Conservation (phyloP, 2,888 invertebrate genomes). For the Blera fallax region DNA sequence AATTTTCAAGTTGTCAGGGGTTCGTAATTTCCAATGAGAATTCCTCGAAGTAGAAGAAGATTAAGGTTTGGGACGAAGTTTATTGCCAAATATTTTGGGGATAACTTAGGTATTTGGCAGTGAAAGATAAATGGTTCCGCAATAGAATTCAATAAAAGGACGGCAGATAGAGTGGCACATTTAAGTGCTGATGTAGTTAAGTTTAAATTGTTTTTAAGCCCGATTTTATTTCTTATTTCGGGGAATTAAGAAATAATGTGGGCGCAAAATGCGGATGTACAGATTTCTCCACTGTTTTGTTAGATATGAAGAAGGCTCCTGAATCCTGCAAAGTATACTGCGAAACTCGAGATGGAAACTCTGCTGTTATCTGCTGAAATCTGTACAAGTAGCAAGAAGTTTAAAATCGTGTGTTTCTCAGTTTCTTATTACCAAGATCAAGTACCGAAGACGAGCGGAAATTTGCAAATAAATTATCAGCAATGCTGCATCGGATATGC, state of each 20-base stretch:
- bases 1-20: neutral
- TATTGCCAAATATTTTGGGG: slow-evolving; percentile 14
- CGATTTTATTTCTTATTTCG: neutral
- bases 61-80: neutral
- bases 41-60: neutral
- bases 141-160: slow-evolving; percentile 12
- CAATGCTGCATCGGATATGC: no score
- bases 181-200: neutral
- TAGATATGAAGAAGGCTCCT: no score
- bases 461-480: no score
- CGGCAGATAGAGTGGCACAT: neutral
- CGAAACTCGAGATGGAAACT: no score
- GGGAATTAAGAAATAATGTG: neutral
- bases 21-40: neutral
- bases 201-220: neutral
- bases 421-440: no score
- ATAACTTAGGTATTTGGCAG: slow-evolving; percentile 7
- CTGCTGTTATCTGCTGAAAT: no score
- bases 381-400: no score
- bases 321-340: no score
- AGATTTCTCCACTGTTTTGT: no score
- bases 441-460: no score
- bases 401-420: no score
- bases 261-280: neutral
- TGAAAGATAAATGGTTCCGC: neutral